These are phyloP conservation scores for Agrilus biguttatus DNA, from an alignment of 2,888 invertebrate genomes.

Conservation along the genomic window DNA sequence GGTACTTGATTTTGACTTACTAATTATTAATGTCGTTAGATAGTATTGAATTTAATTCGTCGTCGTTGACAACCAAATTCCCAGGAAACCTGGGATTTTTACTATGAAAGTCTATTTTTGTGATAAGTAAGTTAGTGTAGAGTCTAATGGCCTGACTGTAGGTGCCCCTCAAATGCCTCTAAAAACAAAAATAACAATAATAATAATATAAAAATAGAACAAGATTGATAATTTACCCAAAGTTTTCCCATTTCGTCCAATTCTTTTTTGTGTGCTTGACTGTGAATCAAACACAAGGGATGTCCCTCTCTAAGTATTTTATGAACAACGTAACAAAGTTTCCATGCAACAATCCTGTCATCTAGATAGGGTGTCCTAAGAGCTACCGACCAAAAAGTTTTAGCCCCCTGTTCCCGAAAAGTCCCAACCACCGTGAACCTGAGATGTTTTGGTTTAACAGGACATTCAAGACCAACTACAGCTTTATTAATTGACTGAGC, in stretches of 20 bases:
- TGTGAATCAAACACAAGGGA: constrained; percentile 70
- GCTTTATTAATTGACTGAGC: constrained; percentile 84
- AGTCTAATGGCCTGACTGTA: constrained; percentile 85
- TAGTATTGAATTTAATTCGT: constrained; percentile 73
- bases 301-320: constrained; percentile 93
- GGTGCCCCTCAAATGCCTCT: constrained; percentile 85
- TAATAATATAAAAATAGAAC: no score
- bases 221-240: constrained; percentile 49
- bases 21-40: constrained; percentile 90
- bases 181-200: constrained; percentile 9
- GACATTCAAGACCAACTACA: constrained; percentile 78
- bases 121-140: constrained; percentile 74
- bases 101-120: constrained; percentile 88
- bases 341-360: constrained; percentile 95
- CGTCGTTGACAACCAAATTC: constrained; percentile 70
- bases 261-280: constrained; percentile 64
- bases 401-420: constrained; percentile 81
- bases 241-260: constrained; percentile 79
- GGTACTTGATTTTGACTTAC: constrained; percentile 42
- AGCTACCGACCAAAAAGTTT: constrained; percentile 72
- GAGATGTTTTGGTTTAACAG: constrained; percentile 98
- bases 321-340: constrained; percentile 95
- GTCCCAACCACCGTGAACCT: constrained; percentile 90
- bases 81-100: constrained; percentile 90
- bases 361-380: constrained; percentile 69